Percentiles rank a stretch among this genome's conserved stretches.
Conservation (phyloP, 1,140 invertebrate species). For the Platorchestia sp. region DNA sequence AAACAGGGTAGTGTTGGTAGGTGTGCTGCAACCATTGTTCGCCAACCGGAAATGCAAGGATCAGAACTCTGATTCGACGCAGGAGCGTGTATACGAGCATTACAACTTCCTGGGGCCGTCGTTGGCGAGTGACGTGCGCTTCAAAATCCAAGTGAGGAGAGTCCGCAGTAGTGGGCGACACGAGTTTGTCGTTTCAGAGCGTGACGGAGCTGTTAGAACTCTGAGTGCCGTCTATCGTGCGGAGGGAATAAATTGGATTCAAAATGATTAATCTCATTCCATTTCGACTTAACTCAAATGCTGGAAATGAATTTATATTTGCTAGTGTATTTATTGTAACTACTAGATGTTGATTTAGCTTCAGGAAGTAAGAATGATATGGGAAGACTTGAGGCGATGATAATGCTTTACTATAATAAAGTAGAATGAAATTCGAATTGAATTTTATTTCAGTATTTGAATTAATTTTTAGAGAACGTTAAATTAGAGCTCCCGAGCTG, state of each 20-base stretch:
- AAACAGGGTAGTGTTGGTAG: not conserved
- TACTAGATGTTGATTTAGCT: not conserved
- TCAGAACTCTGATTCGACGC: not conserved
- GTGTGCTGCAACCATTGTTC: constrained; percentile 10
- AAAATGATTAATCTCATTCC: not conserved
- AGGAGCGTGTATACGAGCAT: not conserved
- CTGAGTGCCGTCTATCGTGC: not conserved
- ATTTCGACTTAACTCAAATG: not conserved
- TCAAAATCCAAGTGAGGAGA: not conserved
- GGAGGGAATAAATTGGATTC: not conserved
- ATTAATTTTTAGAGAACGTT: not conserved
- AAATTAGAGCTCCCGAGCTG: no score
- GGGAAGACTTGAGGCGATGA: not conserved
- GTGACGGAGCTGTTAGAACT: not conserved
- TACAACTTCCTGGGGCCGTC: not conserved
- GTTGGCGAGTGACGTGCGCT: not conserved
- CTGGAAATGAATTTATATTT: no score
- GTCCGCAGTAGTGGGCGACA: not conserved
- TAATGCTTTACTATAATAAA: not conserved
- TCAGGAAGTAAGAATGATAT: not conserved
- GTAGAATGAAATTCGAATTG: no score
- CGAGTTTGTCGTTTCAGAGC: not conserved
- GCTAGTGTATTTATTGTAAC: not conserved
- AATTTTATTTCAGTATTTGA: not conserved
- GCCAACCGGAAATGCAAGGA: not conserved